phyloP scores from a whole-genome alignment of 2,888 invertebrate genomes.

The Tetanocera ferruginea region DNA sequence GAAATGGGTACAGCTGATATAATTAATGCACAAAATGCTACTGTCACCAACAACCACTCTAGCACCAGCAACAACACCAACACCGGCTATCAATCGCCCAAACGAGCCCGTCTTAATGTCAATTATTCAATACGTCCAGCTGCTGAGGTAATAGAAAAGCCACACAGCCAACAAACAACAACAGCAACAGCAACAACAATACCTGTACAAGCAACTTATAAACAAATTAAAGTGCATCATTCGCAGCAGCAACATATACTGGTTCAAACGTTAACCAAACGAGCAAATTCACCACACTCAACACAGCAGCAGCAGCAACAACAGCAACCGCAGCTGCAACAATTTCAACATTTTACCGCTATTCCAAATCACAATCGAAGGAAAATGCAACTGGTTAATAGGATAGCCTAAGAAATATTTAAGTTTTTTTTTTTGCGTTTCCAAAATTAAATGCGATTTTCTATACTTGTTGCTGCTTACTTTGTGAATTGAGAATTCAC shows the following conservation, averaged over 20 bases:
- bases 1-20: conserved; percentile 72
- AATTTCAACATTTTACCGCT: conserved; percentile 47
- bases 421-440: neutral
- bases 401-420: conserved; percentile 63
- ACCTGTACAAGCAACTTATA: conserved; percentile 39
- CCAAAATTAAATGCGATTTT: neutral
- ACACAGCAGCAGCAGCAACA: conserved; percentile 47
- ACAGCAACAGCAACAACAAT: conserved; percentile 56
- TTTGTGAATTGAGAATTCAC: conserved; percentile 18
- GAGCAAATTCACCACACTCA: conserved; percentile 20
- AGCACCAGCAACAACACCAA: conserved; percentile 49
- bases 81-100: conserved; percentile 69
- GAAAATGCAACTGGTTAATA: conserved; percentile 76
- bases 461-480: neutral
- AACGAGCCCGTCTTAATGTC: conserved; percentile 66
- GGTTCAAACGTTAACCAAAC: conserved; percentile 40
- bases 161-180: conserved; percentile 49
- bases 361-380: conserved; percentile 72
- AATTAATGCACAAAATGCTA: conserved; percentile 66
- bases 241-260: conserved; percentile 46
- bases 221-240: conserved; percentile 52
- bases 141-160: neutral
- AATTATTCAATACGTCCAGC: conserved; percentile 70
- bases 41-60: neutral
- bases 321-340: conserved; percentile 51